Percentiles rank a stretch among this genome's conserved stretches.
These are phyloP conservation scores for Acrobasis repandana DNA, from an alignment of 2,888 invertebrate species.

Conservation along the genomic window DNA sequence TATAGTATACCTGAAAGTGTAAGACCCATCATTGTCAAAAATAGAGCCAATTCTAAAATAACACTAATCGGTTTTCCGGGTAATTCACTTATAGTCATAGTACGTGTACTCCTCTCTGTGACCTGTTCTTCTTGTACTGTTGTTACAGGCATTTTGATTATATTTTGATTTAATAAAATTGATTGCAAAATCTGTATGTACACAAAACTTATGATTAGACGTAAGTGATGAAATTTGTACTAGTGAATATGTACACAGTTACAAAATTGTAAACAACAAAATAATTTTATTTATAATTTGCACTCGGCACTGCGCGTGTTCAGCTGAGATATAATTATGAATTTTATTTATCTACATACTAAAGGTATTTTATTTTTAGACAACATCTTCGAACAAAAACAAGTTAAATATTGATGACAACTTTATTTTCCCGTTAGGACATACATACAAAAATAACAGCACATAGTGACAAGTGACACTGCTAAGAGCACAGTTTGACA, in stretches of 20 bases:
- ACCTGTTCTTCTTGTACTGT: constrained; percentile 58
- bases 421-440: background rate
- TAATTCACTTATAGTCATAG: constrained; percentile 49
- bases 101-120: constrained; percentile 50
- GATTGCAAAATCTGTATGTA: background rate
- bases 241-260: background rate
- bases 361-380: too few species aligned
- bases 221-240: background rate
- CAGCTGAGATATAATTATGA: background rate
- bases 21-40: constrained; percentile 61
- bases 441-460: too few species aligned
- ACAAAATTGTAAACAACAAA: background rate
- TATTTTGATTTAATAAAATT: background rate
- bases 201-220: background rate
- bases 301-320: background rate
- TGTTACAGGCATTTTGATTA: constrained; percentile 24
- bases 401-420: background rate
- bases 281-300: background rate
- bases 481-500: too few species aligned
- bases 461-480: too few species aligned
- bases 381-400: background rate
- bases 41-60: constrained; percentile 71
- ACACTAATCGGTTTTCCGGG: constrained; percentile 52
- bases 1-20: constrained; percentile 59
- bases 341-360: too few species aligned